phyloP scores from a whole-genome alignment of 2,888 invertebrate species.

The Noctua pronuba region DNA sequence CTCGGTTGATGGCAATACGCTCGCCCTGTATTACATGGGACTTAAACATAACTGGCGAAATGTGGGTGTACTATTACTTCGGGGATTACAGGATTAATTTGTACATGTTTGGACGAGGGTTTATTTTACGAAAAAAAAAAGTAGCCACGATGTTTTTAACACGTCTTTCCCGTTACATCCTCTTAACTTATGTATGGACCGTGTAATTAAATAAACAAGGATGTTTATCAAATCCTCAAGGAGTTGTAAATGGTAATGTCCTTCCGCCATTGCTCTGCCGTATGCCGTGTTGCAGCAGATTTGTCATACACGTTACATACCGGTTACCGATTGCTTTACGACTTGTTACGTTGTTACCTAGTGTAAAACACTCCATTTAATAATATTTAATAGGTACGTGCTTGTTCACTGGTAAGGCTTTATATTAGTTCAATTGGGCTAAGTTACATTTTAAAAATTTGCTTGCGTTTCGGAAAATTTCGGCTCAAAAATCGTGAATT shows the following conservation, averaged over 20 bases:
- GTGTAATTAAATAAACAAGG: slow-evolving; percentile 39
- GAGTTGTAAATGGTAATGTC: slow-evolving; percentile 41
- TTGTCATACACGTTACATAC: slow-evolving; percentile 40
- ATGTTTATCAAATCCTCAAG: slow-evolving; percentile 36
- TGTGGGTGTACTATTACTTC: too few relatives aligned
- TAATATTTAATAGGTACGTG: neutral
- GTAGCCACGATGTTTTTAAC: neutral
- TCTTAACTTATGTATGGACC: slow-evolving; percentile 1
- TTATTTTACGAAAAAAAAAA: neutral
- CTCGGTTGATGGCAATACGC: too few relatives aligned
- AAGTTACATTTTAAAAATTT: neutral
- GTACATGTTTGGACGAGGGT: too few relatives aligned
- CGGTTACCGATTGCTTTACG: slow-evolving; percentile 35
- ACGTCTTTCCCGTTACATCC: slow-evolving; percentile 5
- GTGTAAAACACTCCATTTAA: neutral
- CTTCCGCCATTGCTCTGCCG: slow-evolving; percentile 12
- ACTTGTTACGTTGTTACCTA: slow-evolving; percentile 1
- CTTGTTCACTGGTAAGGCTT: neutral
- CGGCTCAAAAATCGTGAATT: neutral
- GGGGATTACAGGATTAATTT: too few relatives aligned
- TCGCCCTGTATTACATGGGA: too few relatives aligned
- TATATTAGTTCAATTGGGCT: neutral
- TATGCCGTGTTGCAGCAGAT: slow-evolving; percentile 22
- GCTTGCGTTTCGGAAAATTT: neutral
- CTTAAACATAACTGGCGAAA: too few relatives aligned